phyloP scores from a whole-genome alignment of 2,113 vertebrate genomes.

The Pelmatolapia mariae region DNA sequence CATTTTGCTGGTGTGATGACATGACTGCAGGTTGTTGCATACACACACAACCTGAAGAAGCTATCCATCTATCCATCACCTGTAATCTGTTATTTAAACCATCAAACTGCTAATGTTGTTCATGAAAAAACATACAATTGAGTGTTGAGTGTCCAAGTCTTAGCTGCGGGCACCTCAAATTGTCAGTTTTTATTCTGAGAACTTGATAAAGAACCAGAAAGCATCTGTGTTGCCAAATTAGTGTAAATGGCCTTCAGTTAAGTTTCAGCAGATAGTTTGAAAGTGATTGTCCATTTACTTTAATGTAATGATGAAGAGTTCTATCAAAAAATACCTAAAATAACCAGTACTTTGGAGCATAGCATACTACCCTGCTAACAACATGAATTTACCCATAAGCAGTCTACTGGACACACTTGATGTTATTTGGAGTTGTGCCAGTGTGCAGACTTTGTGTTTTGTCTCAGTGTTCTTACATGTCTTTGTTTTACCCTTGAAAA shows the following conservation, averaged over 20 bases:
- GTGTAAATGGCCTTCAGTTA: neutral
- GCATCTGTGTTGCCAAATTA: neutral
- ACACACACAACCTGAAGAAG: neutral
- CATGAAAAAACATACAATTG: neutral
- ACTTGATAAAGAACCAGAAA: neutral
- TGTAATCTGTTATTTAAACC: neutral
- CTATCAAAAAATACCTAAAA: neutral
- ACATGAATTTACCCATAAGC: neutral
- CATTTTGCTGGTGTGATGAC: neutral
- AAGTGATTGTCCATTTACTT: neutral
- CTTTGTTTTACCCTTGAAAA: neutral
- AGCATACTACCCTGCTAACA: neutral
- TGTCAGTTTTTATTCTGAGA: neutral
- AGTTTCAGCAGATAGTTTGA: neutral
- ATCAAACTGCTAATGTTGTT: neutral
- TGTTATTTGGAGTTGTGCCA: neutral
- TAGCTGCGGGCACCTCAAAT: neutral
- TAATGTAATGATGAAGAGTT: neutral
- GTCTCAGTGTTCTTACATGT: neutral
- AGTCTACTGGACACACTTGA: neutral
- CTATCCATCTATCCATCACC: neutral
- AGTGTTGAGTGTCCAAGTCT: neutral
- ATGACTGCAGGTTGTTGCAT: neutral
- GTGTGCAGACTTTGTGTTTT: neutral
- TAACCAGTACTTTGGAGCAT: neutral